Base-by-base conservation (phyloP, 2,113 vertebrate species). In the Regulus satrapa region DNA sequence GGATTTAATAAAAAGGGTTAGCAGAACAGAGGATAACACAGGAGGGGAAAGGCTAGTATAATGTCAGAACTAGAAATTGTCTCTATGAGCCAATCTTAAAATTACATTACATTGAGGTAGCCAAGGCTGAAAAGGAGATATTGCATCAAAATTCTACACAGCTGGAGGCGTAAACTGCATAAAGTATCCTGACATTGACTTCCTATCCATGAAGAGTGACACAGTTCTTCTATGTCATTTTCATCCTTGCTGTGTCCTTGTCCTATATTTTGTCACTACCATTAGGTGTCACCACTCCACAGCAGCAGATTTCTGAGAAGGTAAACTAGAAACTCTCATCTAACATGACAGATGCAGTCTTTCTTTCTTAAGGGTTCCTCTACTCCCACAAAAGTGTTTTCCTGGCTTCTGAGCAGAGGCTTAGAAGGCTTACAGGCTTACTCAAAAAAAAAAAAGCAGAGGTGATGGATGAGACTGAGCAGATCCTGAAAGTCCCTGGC, bases 251-350 rank as follows among this genome's bases (percentile, higher is more conserved):
- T 58, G 25, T n/a, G 36, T 76, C 49, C 1, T 3, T 77, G 73
- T 76, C 64, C 83, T 80, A 48, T 32, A 8, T 12, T 43, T 56
- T 49, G 62, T 72, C 40, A 40, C 74, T 56, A 31, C 93, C 82
- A 12, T 92, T 91, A 92, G 85, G 87, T 95, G 95, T 95, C 89
- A 73, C 81, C 88, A 87, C 82, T 78, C 76, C 76, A 67, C 85
- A 62, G 46, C 92, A 58, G 56, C 61, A 94, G 78, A 73, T 75
- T 85, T 85, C 67, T 46, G 45, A 91, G 54, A 41, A 43, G 8
- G 1, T 36, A 51, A 67, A 18, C 24, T n/a, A 51, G 32, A 59
- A 85, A 64, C 21, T 63, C 32, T 24, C 19, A 28, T 32, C 61
- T 40, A 24, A 43, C 13, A 9, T 8, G 49, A 19, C 21, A 76